A percentile compares a stretch with the other conserved stretches of the same genome.
Evolutionary conservation across 2,113 vertebrate genomes (phyloP).

Genomic region (Uria lomvia): DNA sequence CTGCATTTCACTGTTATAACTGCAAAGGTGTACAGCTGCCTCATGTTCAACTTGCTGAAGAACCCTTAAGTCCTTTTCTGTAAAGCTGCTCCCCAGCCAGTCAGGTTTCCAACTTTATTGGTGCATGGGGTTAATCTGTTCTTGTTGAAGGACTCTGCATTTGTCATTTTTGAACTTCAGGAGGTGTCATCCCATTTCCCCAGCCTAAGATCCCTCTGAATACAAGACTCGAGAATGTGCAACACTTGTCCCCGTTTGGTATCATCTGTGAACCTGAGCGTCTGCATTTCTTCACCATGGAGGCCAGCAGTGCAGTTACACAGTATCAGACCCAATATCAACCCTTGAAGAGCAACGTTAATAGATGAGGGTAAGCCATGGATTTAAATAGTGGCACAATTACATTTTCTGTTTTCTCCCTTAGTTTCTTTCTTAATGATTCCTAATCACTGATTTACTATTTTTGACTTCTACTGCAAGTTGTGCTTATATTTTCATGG

Average conservation of each 20-base stretch:
- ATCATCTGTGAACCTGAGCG: not conserved
- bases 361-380: not conserved
- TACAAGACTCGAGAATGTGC: not conserved
- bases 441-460: not conserved
- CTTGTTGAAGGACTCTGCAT: not conserved
- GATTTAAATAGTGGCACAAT: not conserved
- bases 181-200: not conserved
- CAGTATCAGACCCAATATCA: not conserved
- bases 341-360: not conserved
- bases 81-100: not conserved
- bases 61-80: not conserved
- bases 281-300: not conserved
- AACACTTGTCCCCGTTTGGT: not conserved
- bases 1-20: not conserved
- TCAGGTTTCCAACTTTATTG: not conserved
- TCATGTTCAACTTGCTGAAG: not conserved
- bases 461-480: not conserved
- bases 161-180: not conserved
- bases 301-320: not conserved
- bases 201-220: not conserved
- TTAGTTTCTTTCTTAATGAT: not conserved
- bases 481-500: not conserved
- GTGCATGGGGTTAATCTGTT: not conserved
- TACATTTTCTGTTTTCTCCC: not conserved
- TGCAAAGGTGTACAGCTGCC: not conserved